A percentile compares a stretch with the other conserved stretches of the same genome.
Conservation (phyloP, 1,140 invertebrate species). For the Drosophila athabasca region DNA sequence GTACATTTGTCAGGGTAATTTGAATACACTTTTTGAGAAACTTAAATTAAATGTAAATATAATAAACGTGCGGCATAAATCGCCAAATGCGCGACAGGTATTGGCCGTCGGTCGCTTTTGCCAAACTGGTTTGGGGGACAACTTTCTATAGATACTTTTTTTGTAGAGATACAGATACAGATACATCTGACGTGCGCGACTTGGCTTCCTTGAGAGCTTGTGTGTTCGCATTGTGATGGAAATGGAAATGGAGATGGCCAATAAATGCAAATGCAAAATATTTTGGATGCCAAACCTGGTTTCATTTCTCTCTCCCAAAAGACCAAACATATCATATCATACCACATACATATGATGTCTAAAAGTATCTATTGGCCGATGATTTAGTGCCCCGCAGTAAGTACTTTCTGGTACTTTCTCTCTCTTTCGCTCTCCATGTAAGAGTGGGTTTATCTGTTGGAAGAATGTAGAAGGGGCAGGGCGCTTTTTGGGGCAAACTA, state of each 20-base stretch:
- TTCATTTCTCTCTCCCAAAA: conserved; percentile 37
- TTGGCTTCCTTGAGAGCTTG: conserved; percentile 64
- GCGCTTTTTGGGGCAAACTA: conserved; percentile 13
- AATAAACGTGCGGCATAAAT: conserved; percentile 79
- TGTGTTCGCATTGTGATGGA: conserved; percentile 32
- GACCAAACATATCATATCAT: neutral
- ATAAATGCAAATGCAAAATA: conserved; percentile 78
- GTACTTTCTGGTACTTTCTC: conserved; percentile 21
- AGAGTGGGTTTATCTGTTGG: conserved; percentile 53
- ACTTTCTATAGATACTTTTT: conserved; percentile 73
- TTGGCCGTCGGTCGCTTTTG: conserved; percentile 24
- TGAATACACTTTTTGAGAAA: conserved; percentile 48
- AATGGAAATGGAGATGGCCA: neutral
- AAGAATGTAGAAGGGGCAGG: neutral
- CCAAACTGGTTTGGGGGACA: conserved; percentile 77
- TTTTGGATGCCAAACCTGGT: conserved; percentile 74
- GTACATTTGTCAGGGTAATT: conserved; percentile 52
- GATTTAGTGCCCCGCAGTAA: conserved; percentile 62
- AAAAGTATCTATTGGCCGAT: conserved; percentile 47
- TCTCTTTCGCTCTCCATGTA: conserved; percentile 5
- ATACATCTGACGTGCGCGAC: conserved; percentile 38
- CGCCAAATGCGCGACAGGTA: conserved; percentile 66
- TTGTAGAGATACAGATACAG: conserved; percentile 29
- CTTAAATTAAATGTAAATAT: conserved; percentile 80
- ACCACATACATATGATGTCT: conserved; percentile 36